Conservation (phyloP, 2,797 vertebrate species). For the Mormyrus hasselquistii region DNA sequence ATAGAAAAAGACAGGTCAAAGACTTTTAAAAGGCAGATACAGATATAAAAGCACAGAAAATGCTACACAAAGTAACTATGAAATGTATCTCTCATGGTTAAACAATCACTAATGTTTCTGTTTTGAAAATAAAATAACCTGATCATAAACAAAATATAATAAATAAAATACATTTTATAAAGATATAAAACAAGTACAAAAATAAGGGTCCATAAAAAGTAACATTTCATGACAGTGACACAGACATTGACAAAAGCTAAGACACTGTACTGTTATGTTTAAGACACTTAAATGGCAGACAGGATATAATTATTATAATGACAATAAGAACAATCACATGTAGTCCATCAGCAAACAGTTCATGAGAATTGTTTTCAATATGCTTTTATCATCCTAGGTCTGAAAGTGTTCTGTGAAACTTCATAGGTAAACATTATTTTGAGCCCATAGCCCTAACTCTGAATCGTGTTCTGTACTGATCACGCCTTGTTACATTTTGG, state of each 20-base stretch:
- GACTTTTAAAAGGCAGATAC: slow-evolving; percentile 20
- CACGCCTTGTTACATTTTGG: background rate
- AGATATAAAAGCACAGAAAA: slow-evolving; percentile 12
- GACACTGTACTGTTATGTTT: slow-evolving; percentile 14
- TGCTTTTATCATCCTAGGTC: background rate
- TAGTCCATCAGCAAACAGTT: slow-evolving; percentile 15
- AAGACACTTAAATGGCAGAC: slow-evolving; percentile 25
- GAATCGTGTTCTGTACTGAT: background rate
- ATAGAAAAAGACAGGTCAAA: slow-evolving; percentile 26
- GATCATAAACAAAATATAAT: slow-evolving; percentile 17
- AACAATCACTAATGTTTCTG: background rate
- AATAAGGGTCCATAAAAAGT: slow-evolving; percentile 21
- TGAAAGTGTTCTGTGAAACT: slow-evolving; percentile 7
- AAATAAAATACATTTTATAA: slow-evolving; percentile 23
- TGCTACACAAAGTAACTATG: slow-evolving; percentile 15
- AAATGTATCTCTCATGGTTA: background rate
- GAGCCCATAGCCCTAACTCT: background rate
- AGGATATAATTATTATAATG: background rate
- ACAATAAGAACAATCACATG: background rate
- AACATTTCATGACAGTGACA: slow-evolving; percentile 11
- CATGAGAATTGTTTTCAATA: background rate
- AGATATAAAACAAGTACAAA: slow-evolving; percentile 23
- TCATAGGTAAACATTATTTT: background rate
- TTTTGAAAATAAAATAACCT: slow-evolving; percentile 8
- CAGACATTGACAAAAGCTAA: slow-evolving; percentile 16